phyloP scores from a whole-genome alignment of 2,888 invertebrate genomes.

The Xiphydria camelus region DNA sequence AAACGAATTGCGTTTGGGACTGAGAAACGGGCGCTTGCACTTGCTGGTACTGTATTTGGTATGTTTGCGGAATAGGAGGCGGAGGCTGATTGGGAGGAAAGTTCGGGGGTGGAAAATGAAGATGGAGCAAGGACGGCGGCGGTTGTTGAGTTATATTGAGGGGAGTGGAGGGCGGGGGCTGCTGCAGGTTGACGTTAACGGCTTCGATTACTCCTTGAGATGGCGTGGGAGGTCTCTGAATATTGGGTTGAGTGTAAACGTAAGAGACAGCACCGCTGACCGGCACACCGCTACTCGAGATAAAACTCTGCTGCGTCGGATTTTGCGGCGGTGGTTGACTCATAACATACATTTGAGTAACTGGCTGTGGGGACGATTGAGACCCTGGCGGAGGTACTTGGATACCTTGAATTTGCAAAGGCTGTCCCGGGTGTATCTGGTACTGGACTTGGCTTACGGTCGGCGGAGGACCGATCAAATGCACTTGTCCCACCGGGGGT shows the following conservation, averaged over 20 bases:
- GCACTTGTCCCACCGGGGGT: constrained; percentile 50
- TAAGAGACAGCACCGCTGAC: constrained; percentile 49
- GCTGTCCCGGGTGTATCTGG: constrained; percentile 53
- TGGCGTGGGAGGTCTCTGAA: constrained; percentile 47
- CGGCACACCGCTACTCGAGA: constrained; percentile 42
- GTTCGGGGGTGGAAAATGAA: constrained; percentile 54
- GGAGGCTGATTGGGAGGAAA: constrained; percentile 55
- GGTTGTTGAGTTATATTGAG: constrained; percentile 50
- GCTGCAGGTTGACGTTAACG: constrained; percentile 53
- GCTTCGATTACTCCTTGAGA: constrained; percentile 48
- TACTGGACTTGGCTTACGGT: constrained; percentile 54
- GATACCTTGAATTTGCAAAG: constrained; percentile 50
- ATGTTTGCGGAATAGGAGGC: constrained; percentile 54
- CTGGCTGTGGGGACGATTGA: constrained; percentile 50
- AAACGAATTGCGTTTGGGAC: constrained; percentile 49
- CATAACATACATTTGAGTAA: constrained; percentile 56
- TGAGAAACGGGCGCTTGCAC: constrained; percentile 41
- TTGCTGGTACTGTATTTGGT: constrained; percentile 55
- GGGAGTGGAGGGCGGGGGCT: constrained; percentile 49
- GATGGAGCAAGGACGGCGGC: constrained; percentile 48
- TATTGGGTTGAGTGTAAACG: constrained; percentile 51
- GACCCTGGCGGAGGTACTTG: constrained; percentile 44
- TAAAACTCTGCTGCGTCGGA: constrained; percentile 42
- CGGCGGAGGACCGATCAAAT: constrained; percentile 54
- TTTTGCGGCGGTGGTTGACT: constrained; percentile 52